A percentile compares a stretch with the other conserved stretches of the same genome.
These are phyloP conservation scores for Drosophila birchii DNA, from an alignment of 2,888 invertebrate species.

Conservation along the genomic window DNA sequence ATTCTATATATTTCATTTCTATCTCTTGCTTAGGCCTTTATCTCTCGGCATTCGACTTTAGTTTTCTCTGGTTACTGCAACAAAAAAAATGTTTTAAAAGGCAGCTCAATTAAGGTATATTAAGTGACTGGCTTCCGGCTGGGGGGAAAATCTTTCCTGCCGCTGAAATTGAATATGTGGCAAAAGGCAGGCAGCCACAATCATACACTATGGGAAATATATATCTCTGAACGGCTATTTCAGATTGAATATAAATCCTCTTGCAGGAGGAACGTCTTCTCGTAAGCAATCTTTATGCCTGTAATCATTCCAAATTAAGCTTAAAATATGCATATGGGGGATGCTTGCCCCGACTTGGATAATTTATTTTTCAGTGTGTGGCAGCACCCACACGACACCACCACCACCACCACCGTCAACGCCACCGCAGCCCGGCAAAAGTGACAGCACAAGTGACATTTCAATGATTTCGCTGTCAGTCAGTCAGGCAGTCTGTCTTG, in stretches of 20 bases:
- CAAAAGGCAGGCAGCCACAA: conserved; percentile 10
- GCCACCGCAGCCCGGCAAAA: conserved; percentile 36
- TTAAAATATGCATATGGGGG: too few relatives aligned
- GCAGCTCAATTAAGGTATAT: conserved; percentile 50
- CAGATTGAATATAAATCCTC: background rate
- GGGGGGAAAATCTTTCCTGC: conserved; percentile 27
- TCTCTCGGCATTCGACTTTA: conserved; percentile 1
- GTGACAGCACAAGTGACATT: conserved; percentile 64
- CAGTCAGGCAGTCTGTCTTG: conserved; percentile 33
- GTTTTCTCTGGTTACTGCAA: conserved; percentile 8
- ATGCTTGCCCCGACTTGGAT: background rate
- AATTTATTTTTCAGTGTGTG: conserved; percentile 10
- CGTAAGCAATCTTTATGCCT: too few relatives aligned
- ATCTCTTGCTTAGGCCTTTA: background rate
- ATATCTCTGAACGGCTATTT: too few relatives aligned
- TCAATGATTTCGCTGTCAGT: conserved; percentile 65
- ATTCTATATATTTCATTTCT: background rate
- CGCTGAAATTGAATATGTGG: conserved; percentile 49
- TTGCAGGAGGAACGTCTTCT: background rate
- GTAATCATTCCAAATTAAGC: background rate
- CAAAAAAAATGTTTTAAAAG: background rate
- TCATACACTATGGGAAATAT: background rate
- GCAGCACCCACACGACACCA: conserved; percentile 10
- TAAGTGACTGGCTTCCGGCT: conserved; percentile 42
- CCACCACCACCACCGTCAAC: conserved; percentile 14